Evolutionary conservation across 2,113 vertebrate species (phyloP), one percentile per base, ranked within the genome.

Genomic region (Epinephelus moara): DNA sequence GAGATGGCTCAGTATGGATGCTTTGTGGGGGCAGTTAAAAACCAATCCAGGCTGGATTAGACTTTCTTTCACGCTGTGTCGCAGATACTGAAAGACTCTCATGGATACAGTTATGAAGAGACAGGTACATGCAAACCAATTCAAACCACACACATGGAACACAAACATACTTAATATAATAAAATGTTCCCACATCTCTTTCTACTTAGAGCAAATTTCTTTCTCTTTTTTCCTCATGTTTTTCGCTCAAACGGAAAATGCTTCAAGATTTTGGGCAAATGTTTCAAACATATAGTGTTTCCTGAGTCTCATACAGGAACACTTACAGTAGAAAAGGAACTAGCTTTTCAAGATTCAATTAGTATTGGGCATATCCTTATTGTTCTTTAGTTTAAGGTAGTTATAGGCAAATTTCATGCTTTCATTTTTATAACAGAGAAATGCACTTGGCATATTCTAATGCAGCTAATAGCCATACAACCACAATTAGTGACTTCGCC

Each of bases 21-120:
- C 52, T 53, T 84, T 84, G 80, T 61, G 82, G 71, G 73, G 81
- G 80, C 78, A 69, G 78, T 83, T 84, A 68, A 74, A 79, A 88
- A 84, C 59, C 45, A 68, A 75, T 79, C 75, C 71, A 50, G 45
- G 6, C 45, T 60, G 59, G 64, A 85, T 90, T 40, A 84, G 75
- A 80, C 77, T 59, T 19, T 70, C 63, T 64, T 66, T 81, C 82
- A 88, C 21, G 71, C 67, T 72, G 88, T 69, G 78, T 85, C 76
- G 73, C 56, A 62, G 68, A 59, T 23, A 69, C 49, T 76, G 13
- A 70, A 75, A 81, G 25, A 45, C 52, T 47, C 56, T 27, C 14
- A 37, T 55, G n/a, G 10, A 81, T 15, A 33, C 6, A 25, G n/a
- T 21, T 25, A 70, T 21, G 10, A 64, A 27, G 30, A 7, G 13